A percentile compares a stretch with the other conserved stretches of the same genome.
Conservation (phyloP, 2,888 invertebrate genomes). For the Pharmacophagus antenor region DNA sequence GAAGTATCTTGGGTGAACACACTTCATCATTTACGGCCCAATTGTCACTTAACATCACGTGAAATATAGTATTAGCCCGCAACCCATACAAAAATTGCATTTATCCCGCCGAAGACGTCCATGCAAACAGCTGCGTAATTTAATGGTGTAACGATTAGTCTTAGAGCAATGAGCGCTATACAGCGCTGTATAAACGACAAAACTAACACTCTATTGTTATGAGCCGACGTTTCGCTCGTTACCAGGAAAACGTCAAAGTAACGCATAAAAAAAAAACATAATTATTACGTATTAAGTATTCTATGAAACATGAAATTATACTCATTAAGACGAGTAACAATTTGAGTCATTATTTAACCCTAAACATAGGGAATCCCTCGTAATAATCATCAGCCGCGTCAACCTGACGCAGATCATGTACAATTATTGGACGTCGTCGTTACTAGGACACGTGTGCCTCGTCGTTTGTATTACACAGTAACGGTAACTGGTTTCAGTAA, state of each 20-base stretch:
- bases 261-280: too few species aligned
- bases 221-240: background rate
- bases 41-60: too few species aligned
- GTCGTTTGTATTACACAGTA: background rate
- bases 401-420: conserved; percentile 3
- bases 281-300: background rate
- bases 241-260: background rate
- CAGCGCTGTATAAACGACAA: background rate
- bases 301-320: background rate
- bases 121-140: too few species aligned
- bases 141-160: too few species aligned
- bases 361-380: conserved; percentile 13
- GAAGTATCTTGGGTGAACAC: too few species aligned
- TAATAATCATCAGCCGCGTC: background rate
- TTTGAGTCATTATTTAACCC: background rate
- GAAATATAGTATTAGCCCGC: too few species aligned
- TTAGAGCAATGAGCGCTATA: background rate
- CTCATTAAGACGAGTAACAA: background rate
- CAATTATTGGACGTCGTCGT: background rate
- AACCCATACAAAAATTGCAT: too few species aligned
- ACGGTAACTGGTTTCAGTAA: background rate
- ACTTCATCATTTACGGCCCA: too few species aligned
- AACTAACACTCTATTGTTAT: background rate
- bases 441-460: background rate
- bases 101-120: too few species aligned